Evolutionary conservation across 2,797 vertebrate species (phyloP), one percentile per base, ranked within the genome.

Genomic region (Chaetodon trifasciatus): DNA sequence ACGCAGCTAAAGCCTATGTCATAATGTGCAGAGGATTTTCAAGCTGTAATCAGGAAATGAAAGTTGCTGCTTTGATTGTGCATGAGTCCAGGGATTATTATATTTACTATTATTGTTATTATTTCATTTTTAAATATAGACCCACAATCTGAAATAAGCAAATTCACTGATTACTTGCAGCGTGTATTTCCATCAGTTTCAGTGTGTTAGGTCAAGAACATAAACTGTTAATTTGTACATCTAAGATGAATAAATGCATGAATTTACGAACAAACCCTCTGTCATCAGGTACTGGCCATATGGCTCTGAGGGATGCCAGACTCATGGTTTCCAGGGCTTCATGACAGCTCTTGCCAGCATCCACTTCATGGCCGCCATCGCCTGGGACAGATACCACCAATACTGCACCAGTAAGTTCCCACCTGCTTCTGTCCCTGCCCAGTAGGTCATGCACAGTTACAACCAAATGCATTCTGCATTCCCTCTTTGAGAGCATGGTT

Each of bases 241-340:
- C 24, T 35, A 4, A 21, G 11, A 28, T 10, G 5, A 35, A 39
- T 69, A 3, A 37, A 74, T 49, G 0, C 10, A 37, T 58, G 12
- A 0, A 47, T 62, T 21, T 12, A 10, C 28, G 13, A 12, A 4
- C 10, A 9, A 63, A 10, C 17, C 35, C 61, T 68, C 24, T 75
- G n/a, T 68, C 84, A 86, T 11, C 93, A 99, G 98, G 90, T 97
- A 97, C 87, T 98, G 98, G 98, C 98, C 98, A 2, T 98, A 98
- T 0, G 97, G 97, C 70, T 96, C 97, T 0, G 95, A 97, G 0
- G 97, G 98, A 47, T 99, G 98, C 83, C 98, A 98, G 89, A 96
- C 96, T 46, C 98, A 98, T 11, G 98, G 98, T 39, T 99, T 99
- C 93, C 98, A 99, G 53, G 98, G 98, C 21, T 99, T 99, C 77